These are phyloP conservation scores for Psittacula derbiana DNA, from an alignment of 2,797 vertebrate species.

Conservation along the genomic window DNA sequence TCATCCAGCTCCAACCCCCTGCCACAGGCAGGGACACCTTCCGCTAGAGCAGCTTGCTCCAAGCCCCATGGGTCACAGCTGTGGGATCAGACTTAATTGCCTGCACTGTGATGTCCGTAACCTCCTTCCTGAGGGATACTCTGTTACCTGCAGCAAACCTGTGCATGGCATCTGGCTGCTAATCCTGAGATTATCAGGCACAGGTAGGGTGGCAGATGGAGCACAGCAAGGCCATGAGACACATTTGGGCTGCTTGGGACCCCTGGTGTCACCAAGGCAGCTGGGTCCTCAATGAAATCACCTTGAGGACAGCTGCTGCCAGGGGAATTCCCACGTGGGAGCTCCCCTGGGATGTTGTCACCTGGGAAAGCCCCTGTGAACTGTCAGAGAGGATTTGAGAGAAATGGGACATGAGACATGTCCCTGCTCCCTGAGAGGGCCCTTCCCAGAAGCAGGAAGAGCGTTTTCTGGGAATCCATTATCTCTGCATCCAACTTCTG, in stretches of 20 bases:
- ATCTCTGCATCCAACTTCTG: accelerated
- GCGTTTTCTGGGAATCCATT: not conserved
- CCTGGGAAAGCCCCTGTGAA: not conserved
- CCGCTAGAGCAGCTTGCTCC: not conserved
- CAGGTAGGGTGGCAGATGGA: not conserved
- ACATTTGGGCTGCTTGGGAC: accelerated
- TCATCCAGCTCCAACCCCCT: not conserved
- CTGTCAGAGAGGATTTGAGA: accelerated
- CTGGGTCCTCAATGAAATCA: accelerated
- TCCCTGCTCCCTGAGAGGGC: accelerated
- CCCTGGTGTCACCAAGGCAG: not conserved
- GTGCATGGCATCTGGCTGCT: not conserved
- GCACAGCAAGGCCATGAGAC: accelerated
- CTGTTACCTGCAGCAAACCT: slow-evolving; percentile 32
- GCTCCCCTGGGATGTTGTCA: not conserved
- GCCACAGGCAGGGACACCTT: not conserved
- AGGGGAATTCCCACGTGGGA: not conserved
- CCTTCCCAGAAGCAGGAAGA: not conserved
- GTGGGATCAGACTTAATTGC: not conserved
- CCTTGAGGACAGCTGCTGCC: not conserved
- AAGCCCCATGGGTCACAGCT: not conserved
- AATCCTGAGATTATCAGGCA: not conserved
- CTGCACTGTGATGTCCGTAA: not conserved
- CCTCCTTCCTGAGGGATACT: not conserved
- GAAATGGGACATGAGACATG: accelerated